Conservation (phyloP, 2,797 vertebrate species). For the Coregonus suidteri region DNA sequence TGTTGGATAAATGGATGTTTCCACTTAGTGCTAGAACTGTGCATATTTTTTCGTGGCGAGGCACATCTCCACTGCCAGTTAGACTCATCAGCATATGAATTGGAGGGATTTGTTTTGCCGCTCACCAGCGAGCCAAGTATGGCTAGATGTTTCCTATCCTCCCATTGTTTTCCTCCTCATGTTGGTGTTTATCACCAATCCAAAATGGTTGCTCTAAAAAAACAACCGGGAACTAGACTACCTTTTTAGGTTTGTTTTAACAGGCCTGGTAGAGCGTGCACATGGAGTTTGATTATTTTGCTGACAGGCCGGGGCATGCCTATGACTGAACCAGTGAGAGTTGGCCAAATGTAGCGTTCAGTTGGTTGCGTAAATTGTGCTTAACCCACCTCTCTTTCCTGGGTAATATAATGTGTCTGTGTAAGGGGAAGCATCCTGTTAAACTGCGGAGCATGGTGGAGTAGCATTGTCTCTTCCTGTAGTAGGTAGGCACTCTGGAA, state of each 20-base stretch:
- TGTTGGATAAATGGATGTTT: not conserved
- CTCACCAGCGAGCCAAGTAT: not conserved
- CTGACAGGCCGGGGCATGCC: not conserved
- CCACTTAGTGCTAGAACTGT: not conserved
- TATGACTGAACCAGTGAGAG: not conserved
- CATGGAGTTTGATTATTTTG: not conserved
- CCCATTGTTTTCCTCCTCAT: not conserved
- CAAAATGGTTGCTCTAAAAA: not conserved
- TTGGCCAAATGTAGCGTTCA: not conserved
- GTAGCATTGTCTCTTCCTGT: no score
- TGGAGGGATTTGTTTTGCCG: not conserved
- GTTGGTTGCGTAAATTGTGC: not conserved
- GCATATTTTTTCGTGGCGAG: not conserved
- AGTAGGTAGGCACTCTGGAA: no score
- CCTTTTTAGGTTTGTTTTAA: no score
- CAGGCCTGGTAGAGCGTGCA: no score
- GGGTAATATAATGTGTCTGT: not conserved
- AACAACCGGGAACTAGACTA: no score
- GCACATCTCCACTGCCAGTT: not conserved
- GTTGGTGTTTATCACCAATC: not conserved
- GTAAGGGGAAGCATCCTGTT: conserved; percentile 1
- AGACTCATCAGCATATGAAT: conserved; percentile 5
- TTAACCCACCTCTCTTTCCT: not conserved
- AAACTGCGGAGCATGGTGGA: no score
- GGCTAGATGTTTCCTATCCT: not conserved